Conservation (phyloP, 2,888 invertebrate genomes). For the Portevinia maculata region DNA sequence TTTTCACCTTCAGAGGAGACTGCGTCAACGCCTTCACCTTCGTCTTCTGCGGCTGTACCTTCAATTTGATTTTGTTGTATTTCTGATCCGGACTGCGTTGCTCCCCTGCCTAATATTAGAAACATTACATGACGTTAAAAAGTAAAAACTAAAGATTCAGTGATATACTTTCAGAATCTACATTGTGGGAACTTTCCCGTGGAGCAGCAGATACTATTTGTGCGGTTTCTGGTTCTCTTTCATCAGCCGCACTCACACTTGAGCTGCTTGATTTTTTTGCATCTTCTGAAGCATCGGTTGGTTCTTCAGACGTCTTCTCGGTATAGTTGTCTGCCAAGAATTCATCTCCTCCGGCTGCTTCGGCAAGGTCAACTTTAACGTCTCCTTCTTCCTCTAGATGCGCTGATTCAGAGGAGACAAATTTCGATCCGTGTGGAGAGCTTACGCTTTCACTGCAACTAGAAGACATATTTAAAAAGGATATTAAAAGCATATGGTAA, state of each 20-base stretch:
- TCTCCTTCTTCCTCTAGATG: conserved; percentile 85
- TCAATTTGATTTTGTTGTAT: conserved; percentile 80
- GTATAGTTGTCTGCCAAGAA: conserved; percentile 50
- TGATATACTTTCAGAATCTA: conserved; percentile 78
- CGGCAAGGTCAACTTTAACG: conserved; percentile 80
- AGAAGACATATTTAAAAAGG: conserved; percentile 57
- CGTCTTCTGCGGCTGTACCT: conserved; percentile 79
- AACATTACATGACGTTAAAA: background rate
- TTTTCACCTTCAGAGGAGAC: conserved; percentile 87
- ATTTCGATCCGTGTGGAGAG: conserved; percentile 90
- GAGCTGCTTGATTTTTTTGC: conserved; percentile 41
- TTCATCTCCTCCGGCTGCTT: conserved; percentile 83
- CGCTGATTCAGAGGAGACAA: conserved; percentile 86
- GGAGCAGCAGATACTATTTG: conserved; percentile 71
- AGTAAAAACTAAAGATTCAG: background rate
- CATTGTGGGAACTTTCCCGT: conserved; percentile 78
- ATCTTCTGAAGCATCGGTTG: conserved; percentile 44
- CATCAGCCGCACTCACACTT: conserved; percentile 36
- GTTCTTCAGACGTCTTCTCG: conserved; percentile 55
- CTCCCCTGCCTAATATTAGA: conserved; percentile 79
- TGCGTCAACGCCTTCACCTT: conserved; percentile 82
- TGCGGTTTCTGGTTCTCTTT: conserved; percentile 48
- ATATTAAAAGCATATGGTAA: conserved; percentile 1
- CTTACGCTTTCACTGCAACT: conserved; percentile 86
- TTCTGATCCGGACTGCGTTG: conserved; percentile 82